phyloP scores from a whole-genome alignment of 2,113 vertebrate genomes.

The Oenanthe oenanthe region DNA sequence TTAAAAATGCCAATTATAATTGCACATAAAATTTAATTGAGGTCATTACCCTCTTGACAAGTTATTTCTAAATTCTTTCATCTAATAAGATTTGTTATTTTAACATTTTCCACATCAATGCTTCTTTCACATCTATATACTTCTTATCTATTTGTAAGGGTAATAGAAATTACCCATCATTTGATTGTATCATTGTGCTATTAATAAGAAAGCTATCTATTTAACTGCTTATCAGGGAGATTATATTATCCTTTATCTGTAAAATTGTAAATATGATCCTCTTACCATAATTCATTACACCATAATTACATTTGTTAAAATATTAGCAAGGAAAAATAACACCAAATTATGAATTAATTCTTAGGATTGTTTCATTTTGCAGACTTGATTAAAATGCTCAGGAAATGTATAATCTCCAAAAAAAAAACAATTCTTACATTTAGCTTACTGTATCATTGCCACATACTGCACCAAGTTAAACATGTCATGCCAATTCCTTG shows the following conservation, averaged over 20 bases:
- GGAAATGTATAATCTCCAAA: neutral
- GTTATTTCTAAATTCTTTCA: constrained; percentile 74
- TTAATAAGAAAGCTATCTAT: constrained; percentile 60
- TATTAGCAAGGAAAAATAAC: neutral
- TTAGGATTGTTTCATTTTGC: neutral
- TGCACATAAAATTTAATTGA: constrained; percentile 82
- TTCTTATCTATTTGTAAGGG: constrained; percentile 68
- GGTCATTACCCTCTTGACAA: constrained; percentile 76
- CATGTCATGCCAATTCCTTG: neutral
- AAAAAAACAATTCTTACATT: neutral
- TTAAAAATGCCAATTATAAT: constrained; percentile 79
- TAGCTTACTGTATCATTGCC: neutral
- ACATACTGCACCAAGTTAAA: neutral
- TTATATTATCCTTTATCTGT: neutral
- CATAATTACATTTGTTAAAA: neutral
- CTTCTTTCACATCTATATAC: constrained; percentile 59
- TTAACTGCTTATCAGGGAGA: constrained; percentile 46
- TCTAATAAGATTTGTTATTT: constrained; percentile 73
- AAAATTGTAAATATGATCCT: neutral
- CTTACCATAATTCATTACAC: neutral
- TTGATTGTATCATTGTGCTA: constrained; percentile 34
- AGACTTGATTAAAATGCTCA: neutral
- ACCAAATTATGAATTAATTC: neutral
- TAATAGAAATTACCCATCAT: constrained; percentile 63
- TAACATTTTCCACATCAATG: constrained; percentile 73